Conservation (phyloP, 2,888 invertebrate genomes). For the Antheraea yamamai region DNA sequence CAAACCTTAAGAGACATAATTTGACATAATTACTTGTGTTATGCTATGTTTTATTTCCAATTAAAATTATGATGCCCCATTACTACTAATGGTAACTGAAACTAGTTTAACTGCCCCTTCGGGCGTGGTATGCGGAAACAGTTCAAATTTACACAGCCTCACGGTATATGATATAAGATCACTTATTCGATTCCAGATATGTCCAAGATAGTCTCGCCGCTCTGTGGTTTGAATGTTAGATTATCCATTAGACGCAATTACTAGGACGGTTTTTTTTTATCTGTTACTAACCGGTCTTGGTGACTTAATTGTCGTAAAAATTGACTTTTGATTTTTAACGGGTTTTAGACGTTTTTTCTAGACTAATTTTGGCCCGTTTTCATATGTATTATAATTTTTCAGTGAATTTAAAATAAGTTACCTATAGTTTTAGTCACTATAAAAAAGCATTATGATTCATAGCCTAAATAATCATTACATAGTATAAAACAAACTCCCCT, state of each 20-base stretch:
- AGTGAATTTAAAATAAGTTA: no score
- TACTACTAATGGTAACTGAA: background rate
- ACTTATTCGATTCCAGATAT: background rate
- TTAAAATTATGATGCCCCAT: background rate
- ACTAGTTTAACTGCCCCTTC: slow-evolving; percentile 12
- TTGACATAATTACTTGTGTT: background rate
- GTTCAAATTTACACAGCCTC: slow-evolving; percentile 28
- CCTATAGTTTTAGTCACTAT: no score
- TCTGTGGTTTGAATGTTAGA: background rate
- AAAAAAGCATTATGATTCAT: no score
- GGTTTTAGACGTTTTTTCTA: no score
- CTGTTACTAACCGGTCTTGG: background rate
- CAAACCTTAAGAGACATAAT: no score
- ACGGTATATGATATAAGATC: slow-evolving; percentile 14
- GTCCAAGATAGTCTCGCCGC: background rate
- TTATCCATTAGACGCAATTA: background rate
- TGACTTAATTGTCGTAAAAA: no score
- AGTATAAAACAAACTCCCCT: no score
- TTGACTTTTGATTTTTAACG: no score
- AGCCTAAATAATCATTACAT: no score
- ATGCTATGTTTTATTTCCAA: background rate
- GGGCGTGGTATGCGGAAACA: slow-evolving; percentile 43
- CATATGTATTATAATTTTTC: no score
- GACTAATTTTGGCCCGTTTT: no score
- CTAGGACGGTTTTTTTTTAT: background rate